These are phyloP conservation scores for Engraulis encrasicolus DNA, from an alignment of 2,113 vertebrate genomes.

Conservation along the genomic window DNA sequence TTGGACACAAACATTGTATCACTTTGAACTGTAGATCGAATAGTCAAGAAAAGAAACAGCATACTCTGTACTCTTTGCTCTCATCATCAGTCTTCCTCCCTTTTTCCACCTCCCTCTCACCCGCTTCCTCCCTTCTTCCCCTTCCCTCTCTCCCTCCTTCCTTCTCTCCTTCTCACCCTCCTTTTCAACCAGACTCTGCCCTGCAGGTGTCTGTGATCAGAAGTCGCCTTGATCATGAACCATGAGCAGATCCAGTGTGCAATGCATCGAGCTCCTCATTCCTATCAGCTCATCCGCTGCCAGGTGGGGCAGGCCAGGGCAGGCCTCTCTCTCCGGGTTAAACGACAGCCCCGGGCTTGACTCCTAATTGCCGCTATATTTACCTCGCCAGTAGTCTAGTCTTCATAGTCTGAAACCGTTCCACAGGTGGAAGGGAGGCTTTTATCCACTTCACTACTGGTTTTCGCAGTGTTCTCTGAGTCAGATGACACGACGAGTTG, in stretches of 20 bases:
- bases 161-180: not conserved
- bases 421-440: not conserved
- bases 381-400: not conserved
- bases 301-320: not conserved
- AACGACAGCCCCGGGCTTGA: not conserved
- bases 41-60: too few relatives aligned
- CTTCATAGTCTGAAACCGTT: not conserved
- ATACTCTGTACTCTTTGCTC: not conserved
- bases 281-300: not conserved
- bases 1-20: too few relatives aligned
- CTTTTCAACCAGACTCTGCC: not conserved
- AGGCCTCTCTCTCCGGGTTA: constrained; percentile 18
- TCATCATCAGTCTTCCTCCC: not conserved
- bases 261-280: too few relatives aligned
- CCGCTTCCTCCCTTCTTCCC: not conserved
- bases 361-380: constrained; percentile 28
- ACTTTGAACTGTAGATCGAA: too few relatives aligned
- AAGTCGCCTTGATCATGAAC: not conserved
- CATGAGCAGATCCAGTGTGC: too few relatives aligned
- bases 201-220: not conserved
- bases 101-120: not conserved
- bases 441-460: not conserved
- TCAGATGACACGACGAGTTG: not conserved
- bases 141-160: too few relatives aligned
- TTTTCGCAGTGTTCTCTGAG: not conserved